Conservation (phyloP, 1,140 invertebrate species). For the Drosophila bifasciata region DNA sequence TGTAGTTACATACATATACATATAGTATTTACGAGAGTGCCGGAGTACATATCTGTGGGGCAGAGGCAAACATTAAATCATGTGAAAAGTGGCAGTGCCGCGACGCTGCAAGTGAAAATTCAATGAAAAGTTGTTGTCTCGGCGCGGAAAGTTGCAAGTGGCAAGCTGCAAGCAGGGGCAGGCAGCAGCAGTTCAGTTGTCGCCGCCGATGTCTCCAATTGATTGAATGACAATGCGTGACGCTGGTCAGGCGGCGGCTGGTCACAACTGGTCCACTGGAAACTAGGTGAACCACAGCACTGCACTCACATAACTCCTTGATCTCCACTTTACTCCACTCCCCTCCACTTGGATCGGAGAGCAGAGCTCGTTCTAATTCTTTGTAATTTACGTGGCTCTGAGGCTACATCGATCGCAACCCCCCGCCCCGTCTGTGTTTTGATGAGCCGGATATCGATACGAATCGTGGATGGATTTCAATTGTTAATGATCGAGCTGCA, state of each 20-base stretch:
- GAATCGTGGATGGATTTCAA: conserved; percentile 24
- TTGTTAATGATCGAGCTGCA: conserved; percentile 12
- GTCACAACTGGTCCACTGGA: conserved; percentile 54
- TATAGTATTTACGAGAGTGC: conserved; percentile 20
- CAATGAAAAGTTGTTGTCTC: conserved; percentile 71
- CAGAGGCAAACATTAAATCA: conserved; percentile 66
- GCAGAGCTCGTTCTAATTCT: conserved; percentile 70
- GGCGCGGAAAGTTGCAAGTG: conserved; percentile 34
- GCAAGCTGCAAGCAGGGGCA: neutral
- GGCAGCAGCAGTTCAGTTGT: conserved; percentile 1
- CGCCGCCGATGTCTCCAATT: conserved; percentile 58
- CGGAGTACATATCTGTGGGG: conserved; percentile 10
- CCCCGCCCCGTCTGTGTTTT: neutral
- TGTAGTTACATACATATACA: too few species aligned
- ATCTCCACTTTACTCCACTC: neutral
- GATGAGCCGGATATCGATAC: conserved; percentile 64
- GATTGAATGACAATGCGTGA: conserved; percentile 77
- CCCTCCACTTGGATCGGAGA: conserved; percentile 13
- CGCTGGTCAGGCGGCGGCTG: conserved; percentile 20
- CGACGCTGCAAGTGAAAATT: conserved; percentile 66
- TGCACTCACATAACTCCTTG: conserved; percentile 44
- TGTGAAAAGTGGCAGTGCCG: conserved; percentile 59
- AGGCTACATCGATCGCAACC: conserved; percentile 49
- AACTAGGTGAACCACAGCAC: conserved; percentile 80
- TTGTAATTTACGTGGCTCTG: conserved; percentile 65